Base-by-base conservation (phyloP, 1,140 invertebrate genomes). In the Drosophila azteca region DNA sequence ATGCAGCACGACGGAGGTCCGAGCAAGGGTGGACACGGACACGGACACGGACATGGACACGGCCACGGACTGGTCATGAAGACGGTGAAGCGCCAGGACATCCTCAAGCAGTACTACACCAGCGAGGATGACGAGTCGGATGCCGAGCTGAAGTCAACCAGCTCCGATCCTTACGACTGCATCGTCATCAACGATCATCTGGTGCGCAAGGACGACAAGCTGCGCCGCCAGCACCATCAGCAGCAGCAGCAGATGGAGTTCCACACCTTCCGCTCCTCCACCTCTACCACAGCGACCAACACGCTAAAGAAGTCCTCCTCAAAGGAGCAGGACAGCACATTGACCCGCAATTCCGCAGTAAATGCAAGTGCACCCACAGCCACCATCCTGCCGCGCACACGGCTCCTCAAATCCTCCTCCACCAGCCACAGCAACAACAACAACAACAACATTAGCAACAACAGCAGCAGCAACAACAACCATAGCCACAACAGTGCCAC, bases 181-280 rank as follows among this genome's bases (percentile, higher is more conserved):
- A 95, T 96, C 52, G 94, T 96, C 15, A 95, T 95, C 26, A 94
- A 95, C 78, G 95, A 95, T 92, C 95, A 95, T 67, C 94, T 94
- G 92, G 93, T 94, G 61, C 92, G 93, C 35, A 93, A 93, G 75
- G 92, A 90, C 92, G 85, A 93, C 92, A 89, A 92, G 68, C 64
- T 92, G 90, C 66, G 90, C 0, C 77, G 90, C 2, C 82, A 80
- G 35, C 77, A 71, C 8, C 75, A 78, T 1, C 79, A 82, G 39
- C 93, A 81, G 20, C 77, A 66, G 80, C 91, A 70, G 87, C 92
- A 63, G 89, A 92, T 80, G 93, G 93, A 91, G 69, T 93, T 76
- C 87, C 93, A 90, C 88, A 93, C 81, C 55, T 93, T 77, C 90
- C 92, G 60, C 9, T 81, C 90, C 20, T 79, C 87, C 50, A 90